phyloP scores from a whole-genome alignment of 2,797 vertebrate species.

The Clangula hyemalis region DNA sequence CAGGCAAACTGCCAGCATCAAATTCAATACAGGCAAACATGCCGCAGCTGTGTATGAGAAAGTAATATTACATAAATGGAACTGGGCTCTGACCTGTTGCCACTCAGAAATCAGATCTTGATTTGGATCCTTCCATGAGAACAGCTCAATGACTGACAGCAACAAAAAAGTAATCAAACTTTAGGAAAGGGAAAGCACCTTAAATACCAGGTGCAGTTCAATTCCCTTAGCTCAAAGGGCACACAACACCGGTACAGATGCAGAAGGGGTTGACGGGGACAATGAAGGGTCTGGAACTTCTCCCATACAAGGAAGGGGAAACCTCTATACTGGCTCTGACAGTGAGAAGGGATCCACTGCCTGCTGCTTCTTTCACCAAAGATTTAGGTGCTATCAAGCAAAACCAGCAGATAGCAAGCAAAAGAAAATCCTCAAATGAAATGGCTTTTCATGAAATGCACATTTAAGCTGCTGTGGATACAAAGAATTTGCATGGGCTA shows the following conservation, averaged over 20 bases:
- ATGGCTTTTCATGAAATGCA: neutral
- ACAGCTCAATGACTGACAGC: neutral
- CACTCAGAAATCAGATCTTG: neutral
- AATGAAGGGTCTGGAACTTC: neutral
- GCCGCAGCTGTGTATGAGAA: neutral
- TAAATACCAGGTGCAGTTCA: accelerated
- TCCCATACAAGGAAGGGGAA: no score
- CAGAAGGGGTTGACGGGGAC: neutral
- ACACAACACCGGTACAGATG: neutral
- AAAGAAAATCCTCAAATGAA: neutral
- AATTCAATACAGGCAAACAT: accelerated
- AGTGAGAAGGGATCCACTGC: neutral
- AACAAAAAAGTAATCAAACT: neutral
- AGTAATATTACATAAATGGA: no score
- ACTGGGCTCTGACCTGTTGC: neutral
- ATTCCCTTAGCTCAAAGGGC: neutral
- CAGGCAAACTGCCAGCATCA: no score
- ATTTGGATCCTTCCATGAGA: neutral
- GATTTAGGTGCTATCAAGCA: neutral
- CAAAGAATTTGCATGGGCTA: neutral
- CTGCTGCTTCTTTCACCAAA: neutral
- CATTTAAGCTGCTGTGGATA: neutral
- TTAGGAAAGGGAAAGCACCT: neutral
- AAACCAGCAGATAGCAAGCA: neutral
- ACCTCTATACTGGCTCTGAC: neutral